Evolutionary conservation across 2,113 vertebrate species (phyloP), one percentile per base, ranked within the genome.

Genomic region (Ceratotherium simum): DNA sequence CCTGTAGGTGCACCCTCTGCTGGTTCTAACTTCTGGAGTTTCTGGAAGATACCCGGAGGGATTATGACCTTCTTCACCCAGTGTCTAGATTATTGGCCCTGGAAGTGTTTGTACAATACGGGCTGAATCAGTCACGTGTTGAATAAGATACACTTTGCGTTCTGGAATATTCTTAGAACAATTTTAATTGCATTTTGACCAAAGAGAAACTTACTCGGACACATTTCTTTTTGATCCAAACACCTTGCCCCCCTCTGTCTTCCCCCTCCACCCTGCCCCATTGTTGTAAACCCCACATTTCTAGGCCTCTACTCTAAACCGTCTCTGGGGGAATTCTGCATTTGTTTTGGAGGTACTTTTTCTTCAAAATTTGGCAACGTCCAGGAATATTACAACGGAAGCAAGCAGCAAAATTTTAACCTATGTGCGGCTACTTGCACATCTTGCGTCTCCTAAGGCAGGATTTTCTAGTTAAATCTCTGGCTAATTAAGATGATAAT

Each of bases 391-490:
- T 23, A 70, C 9, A 88, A 48, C 92, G 70, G n/a, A 95, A 69
- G 31, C 4, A 60, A 60, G 36, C 21, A 78, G 27, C 18, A 62
- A 75, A 29, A 88, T 67, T 48, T 86, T 54, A 65, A 67, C 70
- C 64, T 42, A 6, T 39, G 23, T 64, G 48, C 1, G 87, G 5
- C n/a, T 78, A 13, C 33, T 39, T 70, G 20, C 18, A 65, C 42
- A 75, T 87, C 46, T 80, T 60, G 20, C 48, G 46, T 72, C 39
- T 85, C 39, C 85, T 54, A n/a, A 85, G 36, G 51, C 67, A 79
- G n/a, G 39, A 69, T 73, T 9, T 87, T 81, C 67, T 56, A 90
- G 64, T 84, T 72, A 90, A 90, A 81, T 58, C 39, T 92, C 67
- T 56, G 33, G 8, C 33, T 58, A 90, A 70, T 54, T 85, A 36